Evolutionary conservation across 2,888 invertebrate genomes (phyloP), one percentile per base, ranked within the genome.

Genomic region (Geophilus truncorum): DNA sequence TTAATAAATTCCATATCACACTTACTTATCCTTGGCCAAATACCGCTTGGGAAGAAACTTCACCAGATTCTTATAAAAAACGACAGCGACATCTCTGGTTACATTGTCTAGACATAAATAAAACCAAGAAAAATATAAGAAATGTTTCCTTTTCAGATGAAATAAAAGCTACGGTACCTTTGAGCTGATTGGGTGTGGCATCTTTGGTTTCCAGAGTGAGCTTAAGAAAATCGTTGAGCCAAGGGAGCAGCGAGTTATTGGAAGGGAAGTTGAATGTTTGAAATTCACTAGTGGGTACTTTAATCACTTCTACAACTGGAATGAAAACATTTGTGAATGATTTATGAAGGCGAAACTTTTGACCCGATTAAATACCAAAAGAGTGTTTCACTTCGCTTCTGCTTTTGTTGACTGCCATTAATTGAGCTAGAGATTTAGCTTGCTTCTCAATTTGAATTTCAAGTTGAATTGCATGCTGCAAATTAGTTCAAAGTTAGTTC

Each of bases 21-120:
- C 80, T 81, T 77, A 81, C 81, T 80, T 77, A n/a, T 34, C 32
- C 18, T 77, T 80, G 12, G 45, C 36, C n/a, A 75, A 80, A 32
- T 81, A 77, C 7, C 80, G 62, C 18, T 77, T 77, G 0, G 80
- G 81, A 21, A 81, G 28, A 32, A 57, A 77, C 10, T 25, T 28
- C 1, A 80, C 57, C 21, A 81, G 28, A 28, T 81, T 81, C 28
- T 77, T 40, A 75, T 80, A 81, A 40, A 77, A 80, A 10, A 80
- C 45, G 12, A 81, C 77, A 5, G 77, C 77, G 12, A 81, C 18
- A 25, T 80, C 80, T 12, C 51, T 51, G 5, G 81, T 36, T 15
- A n/a, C 45, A 57, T 81, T 81, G 0, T 32, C 81, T 81, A 62
- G 32, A 40, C 77, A n/a, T n/a, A n/a, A n/a, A n/a, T n/a, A n/a